A percentile compares a stretch with the other conserved stretches of the same genome.
These are phyloP conservation scores for Coleophora deauratella DNA, from an alignment of 2,888 invertebrate genomes.

Conservation along the genomic window DNA sequence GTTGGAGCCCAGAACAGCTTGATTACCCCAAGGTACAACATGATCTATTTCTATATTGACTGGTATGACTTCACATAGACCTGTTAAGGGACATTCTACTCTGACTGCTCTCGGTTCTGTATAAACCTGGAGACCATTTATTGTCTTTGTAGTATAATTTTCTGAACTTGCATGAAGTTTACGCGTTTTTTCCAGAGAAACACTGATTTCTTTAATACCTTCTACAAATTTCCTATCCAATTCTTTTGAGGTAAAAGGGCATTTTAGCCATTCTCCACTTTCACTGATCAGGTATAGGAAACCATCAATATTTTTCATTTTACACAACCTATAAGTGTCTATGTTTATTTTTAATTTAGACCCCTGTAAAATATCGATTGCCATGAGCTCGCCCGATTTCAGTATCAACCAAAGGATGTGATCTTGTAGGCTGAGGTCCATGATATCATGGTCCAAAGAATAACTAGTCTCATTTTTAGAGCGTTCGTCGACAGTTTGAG, in stretches of 20 bases:
- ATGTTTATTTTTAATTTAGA: slow-evolving; percentile 20
- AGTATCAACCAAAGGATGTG: slow-evolving; percentile 46
- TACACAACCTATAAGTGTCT: slow-evolving; percentile 30
- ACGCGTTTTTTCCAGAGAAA: slow-evolving; percentile 32
- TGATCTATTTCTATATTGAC: slow-evolving; percentile 24
- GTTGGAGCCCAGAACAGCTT: slow-evolving; percentile 31
- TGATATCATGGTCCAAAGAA: slow-evolving; percentile 33
- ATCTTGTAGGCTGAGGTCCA: slow-evolving; percentile 32
- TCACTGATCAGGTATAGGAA: slow-evolving; percentile 43
- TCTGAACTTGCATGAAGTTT: slow-evolving; percentile 9
- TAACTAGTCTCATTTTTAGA: neutral
- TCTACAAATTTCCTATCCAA: slow-evolving; percentile 28
- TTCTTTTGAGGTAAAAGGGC: slow-evolving; percentile 27
- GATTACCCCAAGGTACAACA: slow-evolving; percentile 39
- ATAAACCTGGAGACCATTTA: slow-evolving; percentile 33
- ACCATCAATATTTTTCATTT: slow-evolving; percentile 24
- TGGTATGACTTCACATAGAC: slow-evolving; percentile 29
- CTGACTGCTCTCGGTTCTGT: slow-evolving; percentile 28
- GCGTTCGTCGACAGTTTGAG: slow-evolving; percentile 17
- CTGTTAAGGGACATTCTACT: slow-evolving; percentile 42
- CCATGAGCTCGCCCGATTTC: slow-evolving; percentile 37
- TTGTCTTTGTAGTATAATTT: slow-evolving; percentile 7
- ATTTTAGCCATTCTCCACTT: slow-evolving; percentile 41
- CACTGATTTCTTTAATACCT: slow-evolving; percentile 24
- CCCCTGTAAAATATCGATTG: slow-evolving; percentile 34